Evolutionary conservation across 1,140 invertebrate species (phyloP).

Genomic region (Chrysoperla carnea): DNA sequence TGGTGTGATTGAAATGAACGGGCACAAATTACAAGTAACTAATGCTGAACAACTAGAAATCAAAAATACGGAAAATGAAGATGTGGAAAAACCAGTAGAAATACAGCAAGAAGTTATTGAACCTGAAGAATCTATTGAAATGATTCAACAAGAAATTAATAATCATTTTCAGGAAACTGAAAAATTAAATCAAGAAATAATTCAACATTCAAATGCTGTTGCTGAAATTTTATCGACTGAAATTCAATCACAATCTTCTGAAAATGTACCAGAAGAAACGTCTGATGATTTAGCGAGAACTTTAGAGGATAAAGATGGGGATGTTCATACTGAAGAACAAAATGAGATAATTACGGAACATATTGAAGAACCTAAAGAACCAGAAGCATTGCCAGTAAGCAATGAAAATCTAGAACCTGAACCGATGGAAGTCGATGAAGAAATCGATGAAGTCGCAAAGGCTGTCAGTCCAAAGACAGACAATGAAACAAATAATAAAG

Average conservation of each 20-base stretch:
- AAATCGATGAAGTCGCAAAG: not conserved
- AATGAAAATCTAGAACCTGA: not conserved
- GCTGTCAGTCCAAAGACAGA: not conserved
- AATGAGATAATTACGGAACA: not conserved
- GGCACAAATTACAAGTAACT: conserved; percentile 15
- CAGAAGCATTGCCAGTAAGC: not conserved
- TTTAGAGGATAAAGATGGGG: conserved; percentile 32
- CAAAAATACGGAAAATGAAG: conserved; percentile 10
- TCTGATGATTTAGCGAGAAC: conserved; percentile 5
- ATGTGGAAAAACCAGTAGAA: not conserved
- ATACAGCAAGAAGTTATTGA: conserved; percentile 5
- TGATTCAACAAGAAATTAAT: conserved; percentile 18
- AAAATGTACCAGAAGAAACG: conserved; percentile 15
- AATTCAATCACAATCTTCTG: not conserved
- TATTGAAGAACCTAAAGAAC: not conserved
- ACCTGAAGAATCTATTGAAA: conserved; percentile 19
- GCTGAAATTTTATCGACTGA: not conserved
- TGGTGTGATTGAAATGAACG: conserved; percentile 25
- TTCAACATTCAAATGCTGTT: not conserved
- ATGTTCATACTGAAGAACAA: not conserved
- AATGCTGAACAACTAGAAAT: conserved; percentile 11
- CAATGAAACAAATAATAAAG: not conserved
- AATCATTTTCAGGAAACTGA: conserved; percentile 2
- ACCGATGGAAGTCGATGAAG: not conserved
- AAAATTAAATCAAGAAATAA: not conserved